These are phyloP conservation scores for Aurelia coerulea DNA, from an alignment of 30 jellyfish, hydroid and myxozoan genomes.

Conservation along the genomic window DNA sequence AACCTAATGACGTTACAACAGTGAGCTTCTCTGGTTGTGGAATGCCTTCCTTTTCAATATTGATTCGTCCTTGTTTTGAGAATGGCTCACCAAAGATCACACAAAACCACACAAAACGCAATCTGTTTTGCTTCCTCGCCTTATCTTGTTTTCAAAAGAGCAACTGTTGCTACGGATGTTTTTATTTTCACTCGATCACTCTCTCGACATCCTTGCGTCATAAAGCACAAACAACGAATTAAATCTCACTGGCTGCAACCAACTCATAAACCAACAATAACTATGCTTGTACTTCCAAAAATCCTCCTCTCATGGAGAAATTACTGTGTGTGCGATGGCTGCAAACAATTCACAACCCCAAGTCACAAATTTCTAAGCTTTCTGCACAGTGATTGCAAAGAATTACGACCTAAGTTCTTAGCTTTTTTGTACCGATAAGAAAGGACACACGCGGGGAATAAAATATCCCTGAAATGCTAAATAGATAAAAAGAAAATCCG, in stretches of 20 bases:
- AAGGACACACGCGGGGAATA: neutral
- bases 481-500: slow-evolving; percentile 28
- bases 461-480: slow-evolving; percentile 8
- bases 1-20: slow-evolving; percentile 2
- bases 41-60: neutral
- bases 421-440: neutral
- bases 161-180: slow-evolving; percentile 52
- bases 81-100: slow-evolving; percentile 23
- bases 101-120: slow-evolving; percentile 5
- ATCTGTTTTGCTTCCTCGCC: neutral
- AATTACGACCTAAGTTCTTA: neutral
- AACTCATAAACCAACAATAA: too few relatives aligned
- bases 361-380: neutral
- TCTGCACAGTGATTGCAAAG: neutral
- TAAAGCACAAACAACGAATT: slow-evolving; percentile 1
- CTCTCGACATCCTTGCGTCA: neutral
- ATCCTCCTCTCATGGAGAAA: too few relatives aligned
- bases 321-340: neutral
- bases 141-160: slow-evolving; percentile 13
- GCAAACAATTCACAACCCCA: neutral
- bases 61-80: slow-evolving; percentile 9
- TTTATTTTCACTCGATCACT: neutral
- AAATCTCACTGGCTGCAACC: neutral
- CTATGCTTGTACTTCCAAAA: too few relatives aligned
- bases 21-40: neutral